Evolutionary conservation across 2,113 vertebrate genomes (phyloP), one percentile per base, ranked within the genome.

Genomic region (Strix uralensis): DNA sequence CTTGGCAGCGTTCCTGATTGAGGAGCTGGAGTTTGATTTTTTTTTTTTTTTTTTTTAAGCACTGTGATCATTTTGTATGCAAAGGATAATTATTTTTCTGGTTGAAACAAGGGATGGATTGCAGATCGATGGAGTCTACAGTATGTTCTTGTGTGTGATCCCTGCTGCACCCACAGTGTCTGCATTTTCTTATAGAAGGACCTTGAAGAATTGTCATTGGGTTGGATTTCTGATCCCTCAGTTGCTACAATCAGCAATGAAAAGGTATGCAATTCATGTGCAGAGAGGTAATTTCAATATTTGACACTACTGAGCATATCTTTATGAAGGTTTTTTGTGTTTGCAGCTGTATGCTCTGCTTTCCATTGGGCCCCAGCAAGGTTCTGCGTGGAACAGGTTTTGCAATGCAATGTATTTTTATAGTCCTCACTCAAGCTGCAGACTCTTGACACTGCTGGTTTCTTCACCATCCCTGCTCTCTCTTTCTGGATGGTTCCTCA

Each of bases 1-100:
- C 87, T 89, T 93, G 86, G 94, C 95, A 92, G 69, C 1, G 0
- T 51, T 96, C 91, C 94, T 95, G 90, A 97, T 75, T 88, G 85
- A 92, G 89, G 79, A 96, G 79, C 78, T 94, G 72, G 55, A 70
- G 42, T 92, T 46, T 54, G 73, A 80, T 88, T 49, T 72, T 47
- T 58, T 21, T n/a, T 23, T 58, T 26, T 49, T 32, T 63, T 57
- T 44, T 58, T 58, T 93, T 81, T 65, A 81, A 87, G 57, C 62
- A 29, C 72, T 92, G 80, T 80, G 85, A 88, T 91, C 49, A 23
- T 85, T 69, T 95, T 71, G 44, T 36, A 77, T 62, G 71, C 70
- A 73, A 80, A 80, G 11, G 81, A 82, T 66, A 66, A 94, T 96
- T 91, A 80, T 88, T 96, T 67, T 88, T 74, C 58, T 89, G 54